Evolutionary conservation across 2,797 vertebrate species (phyloP), one percentile per base, ranked within the genome.

Genomic region (Urosaurus nigricauda): DNA sequence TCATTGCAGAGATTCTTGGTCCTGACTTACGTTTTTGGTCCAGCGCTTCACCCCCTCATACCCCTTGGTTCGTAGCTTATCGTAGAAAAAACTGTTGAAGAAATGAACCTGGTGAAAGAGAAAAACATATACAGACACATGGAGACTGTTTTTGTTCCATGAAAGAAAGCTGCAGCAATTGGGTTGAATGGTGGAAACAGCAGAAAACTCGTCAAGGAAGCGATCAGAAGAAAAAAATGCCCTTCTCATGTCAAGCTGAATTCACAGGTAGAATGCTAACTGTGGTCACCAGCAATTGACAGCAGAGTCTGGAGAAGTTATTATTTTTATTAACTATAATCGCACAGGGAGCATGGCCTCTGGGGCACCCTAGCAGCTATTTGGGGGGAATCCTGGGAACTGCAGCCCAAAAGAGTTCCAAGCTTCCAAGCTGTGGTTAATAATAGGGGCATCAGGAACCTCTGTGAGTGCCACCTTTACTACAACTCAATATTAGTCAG

Each of bases 31-130:
- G 70, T 99, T 99, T 97, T 99, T 99, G 83, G 98, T 99, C 98
- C 98, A 99, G 91, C 98, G 96, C 94, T 99, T 98, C 80, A 99
- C 98, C 82, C 98, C 98, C n/a, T 99, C 98, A 71, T 98, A 99
- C 90, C 98, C 98, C 95, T 98, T 98, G 88, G 98, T 99, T 93
- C 98, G 96, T 87, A 99, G 97, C 92, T 99, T 99, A 96, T 99
- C 98, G n/a, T 99, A 99, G 95, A 99, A 99, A 95, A 99, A 99
- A 95, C 98, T 99, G 97, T 99, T 99, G 96, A 99, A 99, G 95
- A 99, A 99, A 94, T 99, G 98, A 91, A 99, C 98, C 98, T 98
- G 96, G 84, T 29, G 90, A 75, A 19, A 47, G 32, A 16, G 75
- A 21, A 21, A 21, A 40, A 70, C 63, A 75, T 1, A 47, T 4